Conservation (phyloP, 2,888 invertebrate species). For the Timema cristinae region DNA sequence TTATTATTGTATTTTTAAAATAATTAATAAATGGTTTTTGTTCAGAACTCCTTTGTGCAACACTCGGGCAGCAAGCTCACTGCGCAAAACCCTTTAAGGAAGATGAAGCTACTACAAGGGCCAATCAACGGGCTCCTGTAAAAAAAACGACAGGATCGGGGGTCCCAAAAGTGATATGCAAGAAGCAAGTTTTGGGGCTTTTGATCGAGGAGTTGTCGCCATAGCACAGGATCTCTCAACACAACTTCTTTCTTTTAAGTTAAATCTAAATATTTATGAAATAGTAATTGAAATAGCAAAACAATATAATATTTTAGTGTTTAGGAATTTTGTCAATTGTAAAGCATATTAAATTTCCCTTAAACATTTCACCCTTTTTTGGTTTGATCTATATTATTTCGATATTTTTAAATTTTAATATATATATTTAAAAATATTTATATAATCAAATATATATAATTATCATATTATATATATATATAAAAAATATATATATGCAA, state of each 20-base stretch:
- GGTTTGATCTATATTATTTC: no score
- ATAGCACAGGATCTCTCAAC: conserved; percentile 43
- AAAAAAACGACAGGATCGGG: conserved; percentile 4
- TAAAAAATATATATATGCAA: no score
- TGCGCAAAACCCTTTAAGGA: conserved; percentile 43
- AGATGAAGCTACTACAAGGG: conserved; percentile 45
- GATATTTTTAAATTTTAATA: no score
- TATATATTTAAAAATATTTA: no score
- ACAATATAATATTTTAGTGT: no score
- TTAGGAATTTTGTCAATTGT: no score
- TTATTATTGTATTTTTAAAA: no score
- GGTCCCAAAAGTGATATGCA: not conserved
- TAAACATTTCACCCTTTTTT: no score
- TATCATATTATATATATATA: no score
- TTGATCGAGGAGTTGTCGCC: conserved; percentile 36
- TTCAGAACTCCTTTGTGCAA: conserved; percentile 41
- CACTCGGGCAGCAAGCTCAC: conserved; percentile 44
- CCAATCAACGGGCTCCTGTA: conserved; percentile 29
- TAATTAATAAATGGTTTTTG: not conserved
- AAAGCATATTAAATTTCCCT: no score
- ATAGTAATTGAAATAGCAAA: not conserved
- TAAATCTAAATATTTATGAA: conserved; percentile 13
- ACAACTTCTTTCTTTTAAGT: conserved; percentile 10
- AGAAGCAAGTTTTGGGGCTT: no score
- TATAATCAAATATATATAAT: no score